Conservation (phyloP, 2,888 invertebrate genomes). For the Neuroscelio doddi region DNA sequence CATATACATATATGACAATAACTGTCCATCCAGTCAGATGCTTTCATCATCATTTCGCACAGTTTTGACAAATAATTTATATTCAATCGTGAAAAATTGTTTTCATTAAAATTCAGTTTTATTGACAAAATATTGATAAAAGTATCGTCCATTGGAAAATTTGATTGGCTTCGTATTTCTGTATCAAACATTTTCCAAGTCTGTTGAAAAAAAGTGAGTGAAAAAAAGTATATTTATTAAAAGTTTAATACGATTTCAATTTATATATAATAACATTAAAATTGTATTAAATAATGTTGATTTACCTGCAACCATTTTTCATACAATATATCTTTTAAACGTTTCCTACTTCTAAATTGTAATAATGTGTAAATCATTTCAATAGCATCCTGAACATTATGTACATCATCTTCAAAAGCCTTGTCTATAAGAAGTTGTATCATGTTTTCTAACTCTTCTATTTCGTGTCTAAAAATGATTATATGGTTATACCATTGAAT, state of each 20-base stretch:
- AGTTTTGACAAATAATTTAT: neutral
- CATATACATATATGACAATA: neutral
- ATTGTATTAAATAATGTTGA: no score
- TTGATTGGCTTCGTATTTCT: neutral
- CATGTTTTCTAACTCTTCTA: constrained; percentile 23
- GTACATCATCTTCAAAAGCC: constrained; percentile 28
- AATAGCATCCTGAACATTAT: constrained; percentile 25
- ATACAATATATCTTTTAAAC: constrained; percentile 16
- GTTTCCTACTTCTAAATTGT: constrained; percentile 22
- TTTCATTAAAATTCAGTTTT: neutral
- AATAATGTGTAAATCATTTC: constrained; percentile 35
- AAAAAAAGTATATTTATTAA: no score
- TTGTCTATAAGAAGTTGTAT: constrained; percentile 21
- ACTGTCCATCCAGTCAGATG: neutral
- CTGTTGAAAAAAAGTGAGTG: neutral
- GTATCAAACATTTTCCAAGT: constrained; percentile 2
- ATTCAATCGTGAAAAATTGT: neutral
- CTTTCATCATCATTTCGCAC: neutral
- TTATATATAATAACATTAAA: no score
- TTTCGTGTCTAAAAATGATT: constrained; percentile 16
- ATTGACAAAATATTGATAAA: neutral
- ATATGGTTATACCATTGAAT: constrained; percentile 27
- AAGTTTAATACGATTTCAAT: no score
- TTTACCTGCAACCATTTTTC: constrained; percentile 23
- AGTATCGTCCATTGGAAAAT: neutral